Conservation (phyloP, 2,113 vertebrate genomes). For the Trematomus loennbergii region DNA sequence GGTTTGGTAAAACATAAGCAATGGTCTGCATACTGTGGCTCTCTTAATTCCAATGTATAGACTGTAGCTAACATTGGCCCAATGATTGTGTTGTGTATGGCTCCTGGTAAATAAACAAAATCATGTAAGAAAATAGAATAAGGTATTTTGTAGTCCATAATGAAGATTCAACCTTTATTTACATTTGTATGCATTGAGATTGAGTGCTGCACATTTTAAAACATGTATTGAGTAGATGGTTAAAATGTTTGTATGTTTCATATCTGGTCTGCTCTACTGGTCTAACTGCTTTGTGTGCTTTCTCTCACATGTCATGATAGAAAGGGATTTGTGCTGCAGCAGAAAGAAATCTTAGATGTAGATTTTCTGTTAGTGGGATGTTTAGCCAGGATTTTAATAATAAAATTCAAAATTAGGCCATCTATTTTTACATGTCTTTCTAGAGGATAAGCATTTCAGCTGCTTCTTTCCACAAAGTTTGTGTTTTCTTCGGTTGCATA, state of each 20-base stretch:
- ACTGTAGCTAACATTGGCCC: too few species aligned
- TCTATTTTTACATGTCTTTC: conserved; percentile 6
- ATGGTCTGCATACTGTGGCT: too few species aligned
- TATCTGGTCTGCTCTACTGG: not conserved
- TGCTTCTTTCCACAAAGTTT: conserved; percentile 3
- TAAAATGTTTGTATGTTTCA: not conserved
- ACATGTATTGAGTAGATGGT: not conserved
- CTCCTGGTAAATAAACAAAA: too few species aligned
- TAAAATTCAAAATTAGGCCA: not conserved
- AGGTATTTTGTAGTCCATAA: not conserved
- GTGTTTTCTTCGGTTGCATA: too few species aligned
- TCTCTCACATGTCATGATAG: not conserved
- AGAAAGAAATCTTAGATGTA: not conserved
- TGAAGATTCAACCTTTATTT: not conserved
- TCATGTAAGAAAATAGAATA: not conserved
- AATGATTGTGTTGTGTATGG: too few species aligned
- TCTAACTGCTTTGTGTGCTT: not conserved
- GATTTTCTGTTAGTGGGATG: not conserved
- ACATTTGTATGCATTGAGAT: not conserved
- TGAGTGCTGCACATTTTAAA: not conserved
- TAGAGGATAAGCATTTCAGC: not conserved
- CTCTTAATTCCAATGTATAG: too few species aligned
- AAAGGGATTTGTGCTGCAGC: not conserved
- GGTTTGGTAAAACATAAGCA: too few species aligned
- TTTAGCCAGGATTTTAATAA: conserved; percentile 7